Base-by-base conservation (phyloP, 1,140 invertebrate species). In the Whitmania pigra region DNA sequence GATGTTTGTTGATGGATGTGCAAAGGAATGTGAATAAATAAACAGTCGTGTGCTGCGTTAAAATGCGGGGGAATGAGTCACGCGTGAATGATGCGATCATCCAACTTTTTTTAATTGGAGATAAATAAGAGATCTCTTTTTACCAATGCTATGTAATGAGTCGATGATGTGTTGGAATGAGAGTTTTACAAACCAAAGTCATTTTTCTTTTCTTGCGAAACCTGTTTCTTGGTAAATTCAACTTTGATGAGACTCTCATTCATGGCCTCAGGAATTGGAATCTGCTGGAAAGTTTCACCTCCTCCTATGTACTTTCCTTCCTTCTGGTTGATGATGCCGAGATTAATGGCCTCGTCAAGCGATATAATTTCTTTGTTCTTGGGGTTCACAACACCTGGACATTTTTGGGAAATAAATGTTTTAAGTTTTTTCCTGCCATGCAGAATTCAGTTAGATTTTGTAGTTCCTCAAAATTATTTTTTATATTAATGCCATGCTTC, bases 181-280 rank as follows among this genome's bases (percentile, higher is more conserved):
- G 13, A 17, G 43, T 49, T 49, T 36, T 49, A 49, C 43, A 4
- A 49, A 49, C 73, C 73, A 57, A 73, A 43, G 69, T 73, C 73
- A 40, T 69, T 71, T 2, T 69, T 29, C 69, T 73, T 73, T 57
- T 73, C 73, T 53, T 71, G 25, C n/a, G 73, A 63, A 25, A 71
- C 71, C 27, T 73, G 53, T 20, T n/a, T 55, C 29, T 22, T 71
- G 2, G 55, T 71, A 9, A 54, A 57, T 7, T 31, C 53, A 18
- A 63, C 55, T 27, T 71, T 71, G 69, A 73, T 73, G 69, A 27
- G 13, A 13, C 69, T 69, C 11, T 54, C 57, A 31, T 71, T 73
- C 73, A 73, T 73, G 54, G 73, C 73, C 27, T 29, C 68, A 11
- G 73, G 53, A 57, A 73, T 73, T 20, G 73, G 73, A 15, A 71